Conservation (phyloP, 2,888 invertebrate species). For the Ormyrus thymus region DNA sequence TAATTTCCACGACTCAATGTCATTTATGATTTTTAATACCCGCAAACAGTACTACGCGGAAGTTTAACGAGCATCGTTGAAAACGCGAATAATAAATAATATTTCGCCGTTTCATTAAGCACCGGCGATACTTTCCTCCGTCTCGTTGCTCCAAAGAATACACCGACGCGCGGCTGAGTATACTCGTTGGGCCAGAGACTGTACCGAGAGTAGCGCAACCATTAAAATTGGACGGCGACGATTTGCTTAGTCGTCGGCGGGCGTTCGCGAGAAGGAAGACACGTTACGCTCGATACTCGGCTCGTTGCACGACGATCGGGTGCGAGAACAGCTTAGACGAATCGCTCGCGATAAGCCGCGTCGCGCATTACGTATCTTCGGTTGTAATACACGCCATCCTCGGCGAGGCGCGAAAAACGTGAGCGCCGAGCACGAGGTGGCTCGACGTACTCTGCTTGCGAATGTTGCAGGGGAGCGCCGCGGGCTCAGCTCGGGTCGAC, state of each 20-base stretch:
- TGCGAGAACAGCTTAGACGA: conserved; percentile 8
- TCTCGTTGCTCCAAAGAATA: background rate
- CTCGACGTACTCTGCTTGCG: background rate
- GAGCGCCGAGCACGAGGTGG: conserved; percentile 11
- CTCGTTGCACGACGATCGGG: conserved; percentile 19
- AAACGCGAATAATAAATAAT: background rate
- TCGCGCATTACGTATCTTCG: background rate
- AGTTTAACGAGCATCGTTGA: background rate
- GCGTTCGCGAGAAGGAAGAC: background rate
- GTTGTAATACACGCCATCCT: conserved; percentile 32
- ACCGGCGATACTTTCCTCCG: conserved; percentile 11
- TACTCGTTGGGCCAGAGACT: no score
- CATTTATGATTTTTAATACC: conserved; percentile 41
- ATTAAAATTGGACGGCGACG: background rate
- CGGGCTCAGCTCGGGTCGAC: no score
- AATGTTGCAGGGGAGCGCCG: background rate
- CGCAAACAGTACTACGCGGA: conserved; percentile 1
- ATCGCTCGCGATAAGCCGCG: conserved; percentile 22
- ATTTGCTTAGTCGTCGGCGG: background rate
- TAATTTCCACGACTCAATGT: conserved; percentile 43
- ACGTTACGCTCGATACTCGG: background rate
- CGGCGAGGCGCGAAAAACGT: conserved; percentile 23
- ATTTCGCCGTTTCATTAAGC: background rate
- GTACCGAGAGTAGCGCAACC: no score
- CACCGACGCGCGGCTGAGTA: no score